Conservation (phyloP, 2,888 invertebrate species). For the Xylota segnis region DNA sequence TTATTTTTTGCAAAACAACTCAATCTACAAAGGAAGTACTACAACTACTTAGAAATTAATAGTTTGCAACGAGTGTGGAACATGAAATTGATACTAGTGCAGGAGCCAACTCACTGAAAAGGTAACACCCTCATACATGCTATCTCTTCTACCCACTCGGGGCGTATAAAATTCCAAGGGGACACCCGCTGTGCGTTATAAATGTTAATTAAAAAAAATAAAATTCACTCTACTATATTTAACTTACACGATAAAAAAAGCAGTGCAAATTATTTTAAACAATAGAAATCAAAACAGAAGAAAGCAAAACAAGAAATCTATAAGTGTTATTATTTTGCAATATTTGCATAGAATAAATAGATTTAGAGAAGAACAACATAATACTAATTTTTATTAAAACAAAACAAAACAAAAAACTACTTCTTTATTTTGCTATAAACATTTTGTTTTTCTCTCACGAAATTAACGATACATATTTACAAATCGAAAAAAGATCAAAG, state of each 20-base stretch:
- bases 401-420: slow-evolving; percentile 18
- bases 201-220: slow-evolving; percentile 11
- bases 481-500: not conserved
- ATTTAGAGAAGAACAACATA: slow-evolving; percentile 24
- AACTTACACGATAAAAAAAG: slow-evolving; percentile 37
- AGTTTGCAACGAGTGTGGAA: not conserved
- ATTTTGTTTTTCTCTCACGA: not conserved
- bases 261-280: slow-evolving; percentile 68
- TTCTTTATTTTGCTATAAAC: slow-evolving; percentile 53
- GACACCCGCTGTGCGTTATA: slow-evolving; percentile 4
- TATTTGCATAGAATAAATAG: slow-evolving; percentile 70
- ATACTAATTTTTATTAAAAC: slow-evolving; percentile 31
- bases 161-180: slow-evolving; percentile 4
- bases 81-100: not conserved
- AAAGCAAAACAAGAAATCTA: slow-evolving; percentile 28
- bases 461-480: slow-evolving; percentile 1
- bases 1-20: slow-evolving; percentile 27
- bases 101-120: not conserved
- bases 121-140: not conserved
- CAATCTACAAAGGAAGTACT: slow-evolving; percentile 13
- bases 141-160: not conserved
- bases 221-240: slow-evolving; percentile 47
- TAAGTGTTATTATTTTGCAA: slow-evolving; percentile 73
- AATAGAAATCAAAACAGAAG: slow-evolving; percentile 36
- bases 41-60: slow-evolving; percentile 27